Percentiles rank a stretch among this genome's conserved stretches.
These are phyloP conservation scores for Sandelia bainsii DNA, from an alignment of 2,797 vertebrate species.

Conservation along the genomic window DNA sequence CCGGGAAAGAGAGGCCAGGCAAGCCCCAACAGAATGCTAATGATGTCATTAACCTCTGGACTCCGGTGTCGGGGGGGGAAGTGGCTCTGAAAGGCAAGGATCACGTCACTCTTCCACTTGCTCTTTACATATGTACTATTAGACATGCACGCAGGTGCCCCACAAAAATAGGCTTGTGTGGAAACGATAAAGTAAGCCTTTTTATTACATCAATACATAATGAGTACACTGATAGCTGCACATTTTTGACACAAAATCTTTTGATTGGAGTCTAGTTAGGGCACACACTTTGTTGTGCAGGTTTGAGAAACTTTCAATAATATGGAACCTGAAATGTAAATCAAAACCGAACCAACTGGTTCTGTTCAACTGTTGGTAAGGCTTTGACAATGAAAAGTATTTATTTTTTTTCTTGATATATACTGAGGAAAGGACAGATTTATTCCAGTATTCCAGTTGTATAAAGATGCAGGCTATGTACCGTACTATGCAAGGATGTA, in stretches of 20 bases:
- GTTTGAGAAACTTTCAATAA: background rate
- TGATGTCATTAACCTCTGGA: slow-evolving; percentile 86
- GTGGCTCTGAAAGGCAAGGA: slow-evolving; percentile 74
- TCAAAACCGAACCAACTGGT: background rate
- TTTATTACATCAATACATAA: slow-evolving; percentile 45
- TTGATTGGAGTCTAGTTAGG: slow-evolving; percentile 9
- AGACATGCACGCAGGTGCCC: slow-evolving; percentile 60
- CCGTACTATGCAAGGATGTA: too few relatives aligned
- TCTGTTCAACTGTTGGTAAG: too few relatives aligned
- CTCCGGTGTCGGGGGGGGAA: slow-evolving; percentile 65
- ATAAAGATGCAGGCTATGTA: too few relatives aligned
- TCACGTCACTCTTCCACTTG: slow-evolving; percentile 74
- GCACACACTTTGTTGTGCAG: background rate
- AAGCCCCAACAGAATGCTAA: slow-evolving; percentile 85
- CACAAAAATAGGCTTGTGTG: slow-evolving; percentile 26
- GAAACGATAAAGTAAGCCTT: slow-evolving; percentile 41
- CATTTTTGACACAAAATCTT: slow-evolving; percentile 12
- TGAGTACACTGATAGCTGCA: slow-evolving; percentile 27
- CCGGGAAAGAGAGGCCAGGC: slow-evolving; percentile 78
- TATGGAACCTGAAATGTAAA: background rate
- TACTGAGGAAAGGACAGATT: too few relatives aligned
- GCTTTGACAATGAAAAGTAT: too few relatives aligned
- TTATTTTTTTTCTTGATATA: too few relatives aligned
- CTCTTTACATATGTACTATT: slow-evolving; percentile 69
- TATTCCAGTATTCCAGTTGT: too few relatives aligned